Evolutionary conservation across 2,888 invertebrate genomes (phyloP).

Genomic region (Nomada ruficornis): DNA sequence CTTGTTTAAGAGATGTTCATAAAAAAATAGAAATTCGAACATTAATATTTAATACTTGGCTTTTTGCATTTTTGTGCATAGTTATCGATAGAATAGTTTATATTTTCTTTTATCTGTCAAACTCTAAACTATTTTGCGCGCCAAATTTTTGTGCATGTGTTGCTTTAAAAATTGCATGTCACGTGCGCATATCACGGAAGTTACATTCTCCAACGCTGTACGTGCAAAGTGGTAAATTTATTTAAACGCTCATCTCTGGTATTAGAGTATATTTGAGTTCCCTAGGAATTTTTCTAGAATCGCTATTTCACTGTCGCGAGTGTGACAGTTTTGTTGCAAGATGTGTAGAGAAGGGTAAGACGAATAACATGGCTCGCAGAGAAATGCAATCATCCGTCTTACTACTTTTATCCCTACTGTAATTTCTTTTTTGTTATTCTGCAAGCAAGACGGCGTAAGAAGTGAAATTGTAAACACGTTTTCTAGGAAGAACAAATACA

Average conservation of each 20-base stretch:
- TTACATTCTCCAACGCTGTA: no score
- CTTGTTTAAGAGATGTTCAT: constrained; percentile 16
- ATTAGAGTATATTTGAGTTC: constrained; percentile 5
- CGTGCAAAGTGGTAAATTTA: constrained; percentile 11
- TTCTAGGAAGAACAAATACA: not conserved
- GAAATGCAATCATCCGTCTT: constrained; percentile 48
- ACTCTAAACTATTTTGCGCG: no score
- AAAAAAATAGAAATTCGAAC: not conserved
- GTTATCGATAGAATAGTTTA: no score
- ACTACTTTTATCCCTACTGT: constrained; percentile 32
- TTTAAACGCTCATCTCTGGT: not conserved
- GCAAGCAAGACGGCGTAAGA: not conserved
- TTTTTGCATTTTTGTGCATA: no score
- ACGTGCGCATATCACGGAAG: no score
- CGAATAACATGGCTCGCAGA: constrained; percentile 33
- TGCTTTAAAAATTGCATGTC: not conserved
- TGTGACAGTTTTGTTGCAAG: constrained; percentile 29
- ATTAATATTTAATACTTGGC: not conserved
- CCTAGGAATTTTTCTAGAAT: constrained; percentile 5
- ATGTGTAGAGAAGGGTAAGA: constrained; percentile 9
- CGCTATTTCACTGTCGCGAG: constrained; percentile 45
- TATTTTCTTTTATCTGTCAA: no score
- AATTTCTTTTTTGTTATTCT: constrained; percentile 25
- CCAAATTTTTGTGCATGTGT: no score
- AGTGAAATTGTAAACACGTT: not conserved